Evolutionary conservation across 2,888 invertebrate species (phyloP), one percentile per base, ranked within the genome.

Genomic region (Hydraecia micacea): DNA sequence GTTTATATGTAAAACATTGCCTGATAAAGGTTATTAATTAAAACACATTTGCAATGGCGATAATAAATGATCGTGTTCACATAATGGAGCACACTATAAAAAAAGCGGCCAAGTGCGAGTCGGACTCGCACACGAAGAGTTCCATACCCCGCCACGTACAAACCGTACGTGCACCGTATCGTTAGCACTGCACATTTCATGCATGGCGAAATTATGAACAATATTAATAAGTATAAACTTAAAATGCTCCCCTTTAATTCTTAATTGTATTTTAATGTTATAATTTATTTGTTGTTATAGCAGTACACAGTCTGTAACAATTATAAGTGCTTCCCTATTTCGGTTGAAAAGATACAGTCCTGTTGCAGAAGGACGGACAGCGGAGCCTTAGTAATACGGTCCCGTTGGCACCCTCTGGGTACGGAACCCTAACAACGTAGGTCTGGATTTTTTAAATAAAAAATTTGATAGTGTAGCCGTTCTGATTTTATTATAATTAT

Each of bases 11-110:
- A n/a, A 83, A 80, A 62, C 78, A 60, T 83, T 36, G 39, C 42
- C n/a, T 36, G 80, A 78, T 84, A 81, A 83, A 46, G 36, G 79
- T 80, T 71, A 71, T 84, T 81, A 78, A 84, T 71, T 70, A 78
- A 18, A 42, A n/a, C 15, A 39, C n/a, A 25, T 67, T 21, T n/a
- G 60, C 8, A 7, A 46, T 65, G 25, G 15, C 36, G 80, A 55
- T 84, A 84, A 78, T 84, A 28, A 67, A 55, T 81, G 28, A 9
- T 46, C 7, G 25, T 28, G n/a, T 75, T 25, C 6, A 49, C 11
- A 28, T 32, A 7, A 9, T 46, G 25, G 1, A 68, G n/a, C 11
- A 49, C 39, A 25, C 28, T 39, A 28, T 32, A 8, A 49, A 32
- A 36, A 60, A 28, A 18, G 18, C 2, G 28, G 1, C 28, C 58